Conservation (phyloP, 2,113 vertebrate genomes). For the Zosterops lateralis region DNA sequence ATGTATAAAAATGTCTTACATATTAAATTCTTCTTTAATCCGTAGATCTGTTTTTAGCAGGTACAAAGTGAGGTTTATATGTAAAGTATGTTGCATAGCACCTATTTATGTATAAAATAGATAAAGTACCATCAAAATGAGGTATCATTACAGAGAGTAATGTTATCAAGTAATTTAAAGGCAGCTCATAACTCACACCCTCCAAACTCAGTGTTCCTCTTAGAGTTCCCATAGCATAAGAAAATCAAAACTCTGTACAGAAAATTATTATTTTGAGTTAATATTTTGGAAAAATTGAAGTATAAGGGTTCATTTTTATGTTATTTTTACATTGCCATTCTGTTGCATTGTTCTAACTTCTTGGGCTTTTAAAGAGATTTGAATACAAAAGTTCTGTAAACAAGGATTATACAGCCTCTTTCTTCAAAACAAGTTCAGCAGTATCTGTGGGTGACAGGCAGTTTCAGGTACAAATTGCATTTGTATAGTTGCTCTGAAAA, state of each 20-base stretch:
- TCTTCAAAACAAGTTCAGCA: neutral
- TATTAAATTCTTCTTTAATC: neutral
- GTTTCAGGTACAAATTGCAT: neutral
- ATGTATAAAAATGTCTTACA: neutral
- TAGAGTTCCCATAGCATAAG: neutral
- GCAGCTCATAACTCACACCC: neutral
- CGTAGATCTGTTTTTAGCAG: neutral
- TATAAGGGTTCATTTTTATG: neutral
- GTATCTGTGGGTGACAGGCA: neutral
- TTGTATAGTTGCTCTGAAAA: neutral
- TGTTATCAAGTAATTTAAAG: neutral
- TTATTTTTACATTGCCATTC: neutral
- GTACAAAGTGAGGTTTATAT: neutral
- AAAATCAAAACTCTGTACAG: neutral
- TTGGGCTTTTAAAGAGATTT: neutral
- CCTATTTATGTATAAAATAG: neutral
- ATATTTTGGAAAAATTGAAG: neutral
- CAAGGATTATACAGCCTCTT: neutral
- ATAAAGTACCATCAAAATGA: neutral
- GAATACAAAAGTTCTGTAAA: neutral
- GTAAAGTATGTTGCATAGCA: neutral
- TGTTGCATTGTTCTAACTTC: neutral
- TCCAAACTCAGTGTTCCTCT: neutral
- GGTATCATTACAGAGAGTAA: neutral
- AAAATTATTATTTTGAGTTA: neutral